Evolutionary conservation across 2,113 vertebrate species (phyloP), one percentile per base, ranked within the genome.

Genomic region (Nannobrachium achirus): DNA sequence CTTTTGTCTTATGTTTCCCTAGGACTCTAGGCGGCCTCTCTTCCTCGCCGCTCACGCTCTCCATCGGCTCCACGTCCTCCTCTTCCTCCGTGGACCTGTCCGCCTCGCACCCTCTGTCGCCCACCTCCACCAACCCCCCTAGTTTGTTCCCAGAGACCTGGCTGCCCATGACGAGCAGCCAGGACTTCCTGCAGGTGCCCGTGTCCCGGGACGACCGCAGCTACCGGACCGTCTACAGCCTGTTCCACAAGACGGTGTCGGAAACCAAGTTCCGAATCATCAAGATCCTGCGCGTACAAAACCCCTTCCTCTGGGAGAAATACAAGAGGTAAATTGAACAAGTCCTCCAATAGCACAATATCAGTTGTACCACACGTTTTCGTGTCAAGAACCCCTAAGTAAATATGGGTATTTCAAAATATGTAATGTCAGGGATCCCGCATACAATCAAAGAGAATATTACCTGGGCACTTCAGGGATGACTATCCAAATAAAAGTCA

Each of bases 241-340:
- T 99, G 85, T 99, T 99, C 89, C 98, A 99, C 92, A 99, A 99
- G 90, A 99, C 97, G 1, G 96, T 99, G 76, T 96, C 97, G 0
- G 98, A 99, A 88, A 99, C 97, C 89, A 98, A 98, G 90, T 99
- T 96, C 9, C 94, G 88, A 82, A 98, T 99, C 66, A 83, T 98
- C 78, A 98, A 98, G 86, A 99, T 99, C 84, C 84, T 95, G 66
- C 93, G 98, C 14, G 96, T 99, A 69, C 98, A 99, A 88, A 99
- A 99, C 83, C 96, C 97, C 56, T 99, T 98, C 86, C 95, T 99
- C 16, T 99, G 98, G 98, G 98, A 99, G 89, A 99, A 99, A 70
- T 99, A 99, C 55, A 98, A 98, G 90, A 96, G 98, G 97, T 99
- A 86, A 94, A 33, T 33, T 1, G 6, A 33, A 33, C 25, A 0